Evolutionary conservation across 2,888 invertebrate species (phyloP), one percentile per base, ranked within the genome.

Genomic region (Ferdinandea cuprea): DNA sequence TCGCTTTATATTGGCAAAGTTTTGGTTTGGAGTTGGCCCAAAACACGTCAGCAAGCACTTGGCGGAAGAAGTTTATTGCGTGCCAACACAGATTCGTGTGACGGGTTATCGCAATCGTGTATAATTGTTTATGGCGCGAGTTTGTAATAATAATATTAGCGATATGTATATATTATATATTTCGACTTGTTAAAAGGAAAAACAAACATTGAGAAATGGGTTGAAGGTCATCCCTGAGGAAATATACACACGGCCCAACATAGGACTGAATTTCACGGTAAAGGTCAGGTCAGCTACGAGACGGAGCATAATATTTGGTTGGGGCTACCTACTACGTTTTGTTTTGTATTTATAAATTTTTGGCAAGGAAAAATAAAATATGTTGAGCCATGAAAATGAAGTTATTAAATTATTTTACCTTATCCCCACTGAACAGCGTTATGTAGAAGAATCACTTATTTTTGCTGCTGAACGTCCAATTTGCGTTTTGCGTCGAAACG

Each of bases 21-120:
- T 30, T 35, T 42, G 52, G 44, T 30, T 54, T 58, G 30, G 3
- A 65, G 71, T 78, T 63, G 42, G 37, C 63, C 35, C 30, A 44
- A 19, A 30, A 54, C 72, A 79, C 79, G 79, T 61, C 46, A 56
- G 37, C 37, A 73, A 68, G 61, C 68, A 63, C 73, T 73, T 63
- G 69, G 56, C 28, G 61, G 63, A 74, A 69, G 69, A 69, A 42
- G 42, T 35, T 54, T 69, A 80, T 80, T 76, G 80, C 80, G 74
- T 80, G 80, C 50, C 37, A 15, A 13, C 40, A 74, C 25, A 56
- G 69, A 74, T 69, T 80, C 69, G 68, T 80, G 80, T 63, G 68
- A 32, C 50, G 50, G 61, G 69, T 74, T n/a, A 80, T 69, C 74
- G 68, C 74, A 74, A 69, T 76, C 32, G 63, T 63, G 48, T 74